These are phyloP conservation scores for Acromyrmex charruanus DNA, from an alignment of 1,140 invertebrate genomes.

Conservation along the genomic window DNA sequence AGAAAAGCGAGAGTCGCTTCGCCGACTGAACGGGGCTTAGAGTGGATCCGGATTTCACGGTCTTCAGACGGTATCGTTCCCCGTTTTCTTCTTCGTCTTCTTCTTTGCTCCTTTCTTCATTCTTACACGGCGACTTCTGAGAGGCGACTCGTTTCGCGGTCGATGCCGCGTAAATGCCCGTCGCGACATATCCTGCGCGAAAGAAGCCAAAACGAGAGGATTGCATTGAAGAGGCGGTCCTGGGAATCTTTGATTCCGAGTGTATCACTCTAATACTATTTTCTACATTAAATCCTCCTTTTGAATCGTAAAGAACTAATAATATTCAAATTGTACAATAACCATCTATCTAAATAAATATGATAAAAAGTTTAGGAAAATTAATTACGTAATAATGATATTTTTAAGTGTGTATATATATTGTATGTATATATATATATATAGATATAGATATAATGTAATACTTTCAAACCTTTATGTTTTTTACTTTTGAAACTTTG, in stretches of 20 bases:
- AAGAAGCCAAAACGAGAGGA: slow-evolving; percentile 50
- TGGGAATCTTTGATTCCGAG: slow-evolving; percentile 9
- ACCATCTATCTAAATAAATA: not conserved
- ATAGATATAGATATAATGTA: not conserved
- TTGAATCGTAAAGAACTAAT: not conserved
- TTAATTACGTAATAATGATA: slow-evolving; percentile 6
- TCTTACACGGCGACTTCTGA: slow-evolving; percentile 65
- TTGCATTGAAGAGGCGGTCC: not conserved
- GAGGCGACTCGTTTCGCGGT: slow-evolving; percentile 59
- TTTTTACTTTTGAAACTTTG: not conserved
- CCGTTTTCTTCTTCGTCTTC: slow-evolving; percentile 60
- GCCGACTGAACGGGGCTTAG: slow-evolving; percentile 69
- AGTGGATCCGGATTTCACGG: slow-evolving; percentile 76
- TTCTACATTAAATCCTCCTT: slow-evolving; percentile 16
- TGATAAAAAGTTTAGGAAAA: not conserved
- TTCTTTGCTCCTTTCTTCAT: slow-evolving; percentile 67
- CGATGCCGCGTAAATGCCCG: slow-evolving; percentile 63
- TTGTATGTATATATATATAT: too few relatives aligned
- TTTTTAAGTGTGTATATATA: not conserved
- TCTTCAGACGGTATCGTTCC: slow-evolving; percentile 76
- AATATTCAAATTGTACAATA: not conserved
- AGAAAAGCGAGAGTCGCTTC: slow-evolving; percentile 68
- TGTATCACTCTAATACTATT: slow-evolving; percentile 1
- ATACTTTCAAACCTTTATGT: not conserved
- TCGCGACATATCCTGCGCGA: slow-evolving; percentile 66